These are phyloP conservation scores for Caenorhabditis doughertyi DNA, from an alignment of 2,888 invertebrate species.

Conservation along the genomic window DNA sequence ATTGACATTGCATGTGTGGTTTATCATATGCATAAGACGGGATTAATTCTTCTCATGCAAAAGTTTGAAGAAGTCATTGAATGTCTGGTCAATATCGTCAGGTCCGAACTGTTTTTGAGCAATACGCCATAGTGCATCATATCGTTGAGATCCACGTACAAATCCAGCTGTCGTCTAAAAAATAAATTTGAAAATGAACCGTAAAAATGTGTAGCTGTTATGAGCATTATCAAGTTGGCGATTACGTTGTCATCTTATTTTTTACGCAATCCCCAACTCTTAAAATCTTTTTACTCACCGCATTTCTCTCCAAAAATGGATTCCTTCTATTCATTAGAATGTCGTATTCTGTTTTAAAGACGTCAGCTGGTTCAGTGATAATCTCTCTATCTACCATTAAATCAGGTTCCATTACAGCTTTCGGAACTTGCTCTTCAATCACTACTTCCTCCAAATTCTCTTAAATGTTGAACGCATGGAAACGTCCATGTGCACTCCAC, in stretches of 20 bases:
- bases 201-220: neutral
- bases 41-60: slow-evolving; percentile 67
- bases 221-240: neutral
- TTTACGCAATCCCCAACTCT: too few relatives aligned
- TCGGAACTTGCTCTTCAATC: slow-evolving; percentile 8
- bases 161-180: slow-evolving; percentile 27
- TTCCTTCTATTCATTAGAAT: too few relatives aligned
- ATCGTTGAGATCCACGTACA: slow-evolving; percentile 45
- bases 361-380: neutral
- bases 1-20: slow-evolving; percentile 48
- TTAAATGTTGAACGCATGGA: neutral
- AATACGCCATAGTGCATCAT: slow-evolving; percentile 64
- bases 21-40: slow-evolving; percentile 64
- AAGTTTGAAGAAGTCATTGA: slow-evolving; percentile 67
- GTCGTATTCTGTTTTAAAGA: too few relatives aligned
- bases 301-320: neutral
- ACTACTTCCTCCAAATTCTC: neutral
- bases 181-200: neutral
- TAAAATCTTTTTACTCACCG: neutral
- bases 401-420: slow-evolving; percentile 2
- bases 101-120: slow-evolving; percentile 55
- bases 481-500: neutral
- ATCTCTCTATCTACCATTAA: slow-evolving; percentile 4
- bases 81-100: slow-evolving; percentile 60
- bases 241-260: neutral